Conservation (phyloP, 2,888 invertebrate species). For the Rotaria socialis region DNA sequence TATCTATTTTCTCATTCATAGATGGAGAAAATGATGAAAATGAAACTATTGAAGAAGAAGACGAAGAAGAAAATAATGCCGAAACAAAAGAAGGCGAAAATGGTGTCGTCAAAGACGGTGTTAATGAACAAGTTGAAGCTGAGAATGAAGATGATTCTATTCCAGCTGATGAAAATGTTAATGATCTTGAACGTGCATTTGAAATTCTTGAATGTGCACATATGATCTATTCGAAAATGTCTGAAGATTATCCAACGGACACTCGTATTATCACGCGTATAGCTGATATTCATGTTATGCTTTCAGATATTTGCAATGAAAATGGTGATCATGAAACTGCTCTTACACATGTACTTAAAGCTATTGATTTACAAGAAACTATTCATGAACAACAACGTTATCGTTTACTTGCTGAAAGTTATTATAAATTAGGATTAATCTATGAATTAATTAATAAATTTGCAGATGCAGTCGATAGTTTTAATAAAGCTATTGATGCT, state of each 20-base stretch:
- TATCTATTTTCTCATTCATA: neutral
- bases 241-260: constrained; percentile 55
- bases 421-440: constrained; percentile 69
- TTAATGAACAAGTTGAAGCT: neutral
- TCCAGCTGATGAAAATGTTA: constrained; percentile 53
- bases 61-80: neutral
- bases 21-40: constrained; percentile 2
- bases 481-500: neutral
- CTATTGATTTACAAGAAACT: constrained; percentile 62
- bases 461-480: neutral
- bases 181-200: constrained; percentile 80
- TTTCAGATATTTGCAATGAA: constrained; percentile 83
- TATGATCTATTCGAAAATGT: constrained; percentile 66
- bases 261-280: constrained; percentile 56
- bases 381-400: constrained; percentile 53
- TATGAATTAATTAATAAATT: constrained; percentile 16
- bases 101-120: neutral
- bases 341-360: constrained; percentile 71
- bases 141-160: constrained; percentile 34
- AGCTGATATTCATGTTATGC: constrained; percentile 73
- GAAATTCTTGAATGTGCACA: constrained; percentile 85
- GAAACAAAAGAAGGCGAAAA: neutral
- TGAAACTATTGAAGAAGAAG: constrained; percentile 38
- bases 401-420: constrained; percentile 60
- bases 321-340: constrained; percentile 81